Evolutionary conservation across 37 sponge, comb jelly and placozoan species (phyloP).

Genomic region (Spongilla lacustris): DNA sequence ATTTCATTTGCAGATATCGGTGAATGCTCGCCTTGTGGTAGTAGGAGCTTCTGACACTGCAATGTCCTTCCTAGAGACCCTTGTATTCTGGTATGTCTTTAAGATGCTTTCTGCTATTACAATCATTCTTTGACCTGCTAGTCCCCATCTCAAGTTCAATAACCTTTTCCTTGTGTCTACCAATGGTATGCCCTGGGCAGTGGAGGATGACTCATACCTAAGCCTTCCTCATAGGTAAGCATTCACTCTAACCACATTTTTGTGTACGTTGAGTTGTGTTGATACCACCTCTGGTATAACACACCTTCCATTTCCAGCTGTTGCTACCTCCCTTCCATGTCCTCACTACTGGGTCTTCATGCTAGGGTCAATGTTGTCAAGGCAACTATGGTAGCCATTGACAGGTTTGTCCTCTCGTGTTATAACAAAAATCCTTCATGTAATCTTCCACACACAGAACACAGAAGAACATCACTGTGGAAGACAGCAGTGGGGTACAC

Average conservation of each 20-base stretch:
- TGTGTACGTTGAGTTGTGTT: too few species aligned
- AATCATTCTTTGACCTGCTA: slow-evolving; percentile 10
- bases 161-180: slow-evolving; percentile 89
- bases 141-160: slow-evolving; percentile 94
- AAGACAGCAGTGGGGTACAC: neutral
- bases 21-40: slow-evolving; percentile 91
- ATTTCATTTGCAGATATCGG: slow-evolving; percentile 49
- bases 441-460: slow-evolving; percentile 32
- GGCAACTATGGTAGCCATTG: slow-evolving; percentile 41
- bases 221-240: neutral
- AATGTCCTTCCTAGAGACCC: slow-evolving; percentile 81
- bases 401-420: slow-evolving; percentile 38
- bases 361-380: slow-evolving; percentile 71
- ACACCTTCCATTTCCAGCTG: slow-evolving; percentile 7
- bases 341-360: slow-evolving; percentile 42
- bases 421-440: neutral
- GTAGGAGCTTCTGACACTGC: slow-evolving; percentile 94
- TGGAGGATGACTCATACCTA: neutral
- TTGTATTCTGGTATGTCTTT: slow-evolving; percentile 55
- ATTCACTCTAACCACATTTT: neutral
- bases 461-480: slow-evolving; percentile 55
- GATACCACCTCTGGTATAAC: too few species aligned
- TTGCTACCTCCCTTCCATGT: slow-evolving; percentile 13
- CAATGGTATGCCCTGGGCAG: slow-evolving; percentile 63
- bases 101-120: neutral